These are phyloP conservation scores for Hyposmocoma kahamanoa DNA, from an alignment of 1,140 invertebrate species.

Conservation along the genomic window DNA sequence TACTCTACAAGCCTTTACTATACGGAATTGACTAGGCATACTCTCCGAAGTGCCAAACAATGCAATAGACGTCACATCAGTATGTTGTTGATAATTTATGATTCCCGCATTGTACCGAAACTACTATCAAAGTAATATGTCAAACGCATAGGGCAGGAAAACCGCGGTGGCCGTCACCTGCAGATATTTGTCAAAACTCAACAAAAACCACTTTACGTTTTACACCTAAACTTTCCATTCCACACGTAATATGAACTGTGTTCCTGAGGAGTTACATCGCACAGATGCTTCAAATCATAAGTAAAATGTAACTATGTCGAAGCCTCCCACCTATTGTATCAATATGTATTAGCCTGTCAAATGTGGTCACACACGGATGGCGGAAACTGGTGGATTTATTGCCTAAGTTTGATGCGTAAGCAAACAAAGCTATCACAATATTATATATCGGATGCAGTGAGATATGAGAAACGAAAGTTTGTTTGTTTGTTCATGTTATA, in stretches of 20 bases:
- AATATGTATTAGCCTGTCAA: conserved; percentile 56
- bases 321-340: conserved; percentile 24
- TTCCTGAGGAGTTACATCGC: background rate
- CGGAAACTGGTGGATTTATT: conserved; percentile 52
- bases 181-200: conserved; percentile 68
- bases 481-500: too few species aligned
- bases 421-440: conserved; percentile 9
- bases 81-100: conserved; percentile 45
- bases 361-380: conserved; percentile 36
- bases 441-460: background rate
- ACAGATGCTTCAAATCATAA: background rate
- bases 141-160: conserved; percentile 58
- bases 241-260: conserved; percentile 20
- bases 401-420: conserved; percentile 49
- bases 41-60: too few species aligned
- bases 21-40: too few species aligned
- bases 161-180: conserved; percentile 60
- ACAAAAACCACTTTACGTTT: conserved; percentile 30
- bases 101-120: conserved; percentile 41
- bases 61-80: conserved; percentile 7
- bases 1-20: too few species aligned
- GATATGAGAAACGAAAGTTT: background rate
- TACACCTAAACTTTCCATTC: conserved; percentile 1
- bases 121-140: conserved; percentile 67
- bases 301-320: conserved; percentile 23